These are phyloP conservation scores for Drosophila melanogaster DNA, from an alignment of 1,140 invertebrate genomes.

Conservation along the genomic window DNA sequence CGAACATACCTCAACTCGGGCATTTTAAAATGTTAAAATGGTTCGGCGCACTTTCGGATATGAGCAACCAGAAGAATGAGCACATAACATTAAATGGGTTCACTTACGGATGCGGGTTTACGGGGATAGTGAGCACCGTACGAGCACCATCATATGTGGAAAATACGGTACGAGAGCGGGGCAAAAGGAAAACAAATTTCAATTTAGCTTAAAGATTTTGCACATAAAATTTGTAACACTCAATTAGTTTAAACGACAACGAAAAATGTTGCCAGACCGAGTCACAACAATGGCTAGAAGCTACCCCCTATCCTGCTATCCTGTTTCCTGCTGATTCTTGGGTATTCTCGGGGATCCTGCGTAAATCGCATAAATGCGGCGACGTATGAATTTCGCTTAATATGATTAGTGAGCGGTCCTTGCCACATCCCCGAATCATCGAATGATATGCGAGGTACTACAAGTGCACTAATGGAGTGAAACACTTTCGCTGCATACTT, in stretches of 20 bases:
- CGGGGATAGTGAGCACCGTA: conserved; percentile 7
- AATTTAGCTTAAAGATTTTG: conserved; percentile 83
- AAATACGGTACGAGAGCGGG: conserved; percentile 50
- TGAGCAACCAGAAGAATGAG: conserved; percentile 66
- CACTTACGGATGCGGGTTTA: conserved; percentile 51
- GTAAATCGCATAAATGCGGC: conserved; percentile 78
- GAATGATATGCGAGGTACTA: conserved; percentile 36
- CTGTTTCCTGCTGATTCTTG: conserved; percentile 32
- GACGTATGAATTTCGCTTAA: conserved; percentile 83
- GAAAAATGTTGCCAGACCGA: conserved; percentile 71
- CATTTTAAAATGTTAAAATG: conserved; percentile 67
- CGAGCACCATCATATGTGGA: conserved; percentile 60
- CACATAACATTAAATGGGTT: conserved; percentile 78
- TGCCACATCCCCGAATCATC: conserved; percentile 8
- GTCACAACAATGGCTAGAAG: conserved; percentile 44
- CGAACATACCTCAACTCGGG: conserved; percentile 59
- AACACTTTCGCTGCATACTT: conserved; percentile 78
- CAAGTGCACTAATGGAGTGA: conserved; percentile 63
- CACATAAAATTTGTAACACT: conserved; percentile 84
- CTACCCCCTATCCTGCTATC: conserved; percentile 31
- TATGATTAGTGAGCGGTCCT: conserved; percentile 72
- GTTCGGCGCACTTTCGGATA: conserved; percentile 67
- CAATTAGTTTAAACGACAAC: conserved; percentile 82
- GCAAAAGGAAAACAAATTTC: conserved; percentile 75
- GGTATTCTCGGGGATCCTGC: conserved; percentile 27